Conservation (phyloP, 2,113 vertebrate species). For the Ia io region DNA sequence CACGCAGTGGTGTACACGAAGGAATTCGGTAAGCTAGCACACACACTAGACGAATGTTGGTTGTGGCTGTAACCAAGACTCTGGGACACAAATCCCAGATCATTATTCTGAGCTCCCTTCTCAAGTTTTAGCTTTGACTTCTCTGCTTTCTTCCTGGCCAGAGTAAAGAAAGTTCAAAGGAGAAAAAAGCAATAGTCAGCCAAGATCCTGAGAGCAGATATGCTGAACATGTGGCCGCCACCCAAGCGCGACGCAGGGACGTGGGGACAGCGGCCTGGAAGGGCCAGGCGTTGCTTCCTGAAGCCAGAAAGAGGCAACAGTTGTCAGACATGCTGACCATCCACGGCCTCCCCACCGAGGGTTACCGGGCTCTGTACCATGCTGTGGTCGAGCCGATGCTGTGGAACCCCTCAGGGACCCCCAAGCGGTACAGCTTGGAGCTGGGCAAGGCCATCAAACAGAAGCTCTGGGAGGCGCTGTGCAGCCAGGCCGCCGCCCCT, state of each 20-base stretch:
- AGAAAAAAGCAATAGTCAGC: conserved; percentile 44
- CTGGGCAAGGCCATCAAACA: conserved; percentile 81
- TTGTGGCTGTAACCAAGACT: conserved; percentile 48
- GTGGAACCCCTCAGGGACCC: conserved; percentile 65
- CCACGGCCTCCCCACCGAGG: conserved; percentile 73
- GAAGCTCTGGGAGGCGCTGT: conserved; percentile 78
- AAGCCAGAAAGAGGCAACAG: conserved; percentile 6
- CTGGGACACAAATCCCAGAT: conserved; percentile 58
- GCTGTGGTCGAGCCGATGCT: conserved; percentile 81
- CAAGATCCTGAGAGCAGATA: conserved; percentile 72
- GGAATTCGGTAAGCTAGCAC: not conserved
- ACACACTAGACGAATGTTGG: conserved; percentile 31
- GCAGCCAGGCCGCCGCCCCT: conserved; percentile 24
- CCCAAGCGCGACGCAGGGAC: conserved; percentile 42
- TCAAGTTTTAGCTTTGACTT: conserved; percentile 64
- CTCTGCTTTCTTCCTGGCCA: conserved; percentile 71
- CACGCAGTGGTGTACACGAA: not conserved
- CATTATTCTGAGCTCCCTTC: conserved; percentile 59
- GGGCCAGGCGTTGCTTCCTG: not conserved
- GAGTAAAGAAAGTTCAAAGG: conserved; percentile 71
- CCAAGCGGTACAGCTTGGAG: conserved; percentile 74
- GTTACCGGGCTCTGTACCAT: conserved; percentile 78
- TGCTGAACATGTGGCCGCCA: conserved; percentile 46
- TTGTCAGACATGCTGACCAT: not conserved
- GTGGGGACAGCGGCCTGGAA: conserved; percentile 30